A percentile compares a stretch with the other conserved stretches of the same genome.
phyloP scores from a whole-genome alignment of 2,113 vertebrate genomes.

The Myrmecobius fasciatus region DNA sequence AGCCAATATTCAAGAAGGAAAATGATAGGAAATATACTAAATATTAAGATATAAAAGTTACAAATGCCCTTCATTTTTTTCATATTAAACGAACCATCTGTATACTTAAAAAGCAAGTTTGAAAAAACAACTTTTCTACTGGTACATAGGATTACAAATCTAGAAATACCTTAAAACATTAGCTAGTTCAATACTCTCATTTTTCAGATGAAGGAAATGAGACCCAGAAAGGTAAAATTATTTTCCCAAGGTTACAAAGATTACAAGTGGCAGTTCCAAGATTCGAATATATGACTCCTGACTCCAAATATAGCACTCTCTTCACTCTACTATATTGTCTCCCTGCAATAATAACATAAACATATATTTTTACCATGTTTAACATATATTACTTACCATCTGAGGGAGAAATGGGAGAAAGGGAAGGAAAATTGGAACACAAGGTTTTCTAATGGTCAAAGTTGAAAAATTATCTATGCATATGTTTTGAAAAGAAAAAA shows the following conservation, averaged over 20 bases:
- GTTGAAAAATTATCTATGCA: too few relatives aligned
- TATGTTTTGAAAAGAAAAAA: too few relatives aligned
- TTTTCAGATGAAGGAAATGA: not conserved
- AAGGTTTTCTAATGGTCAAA: too few relatives aligned
- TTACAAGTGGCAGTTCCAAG: not conserved
- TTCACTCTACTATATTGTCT: not conserved
- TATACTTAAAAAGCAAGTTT: not conserved
- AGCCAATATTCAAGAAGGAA: slow-evolving; percentile 20
- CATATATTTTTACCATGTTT: too few relatives aligned
- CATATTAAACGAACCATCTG: slow-evolving; percentile 4
- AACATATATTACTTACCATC: too few relatives aligned
- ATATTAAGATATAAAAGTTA: not conserved
- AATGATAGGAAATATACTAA: not conserved
- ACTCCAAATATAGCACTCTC: not conserved
- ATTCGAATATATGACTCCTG: not conserved
- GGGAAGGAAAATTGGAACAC: too few relatives aligned
- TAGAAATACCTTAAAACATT: not conserved
- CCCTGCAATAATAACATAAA: not conserved
- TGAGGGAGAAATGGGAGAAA: too few relatives aligned
- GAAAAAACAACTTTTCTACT: not conserved
- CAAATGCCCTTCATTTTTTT: not conserved
- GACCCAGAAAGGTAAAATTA: not conserved
- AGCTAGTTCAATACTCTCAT: not conserved
- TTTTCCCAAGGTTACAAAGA: not conserved
- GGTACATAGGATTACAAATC: not conserved